Evolutionary conservation across 2,113 vertebrate genomes (phyloP).

Genomic region (Herpetotheres cachinnans): DNA sequence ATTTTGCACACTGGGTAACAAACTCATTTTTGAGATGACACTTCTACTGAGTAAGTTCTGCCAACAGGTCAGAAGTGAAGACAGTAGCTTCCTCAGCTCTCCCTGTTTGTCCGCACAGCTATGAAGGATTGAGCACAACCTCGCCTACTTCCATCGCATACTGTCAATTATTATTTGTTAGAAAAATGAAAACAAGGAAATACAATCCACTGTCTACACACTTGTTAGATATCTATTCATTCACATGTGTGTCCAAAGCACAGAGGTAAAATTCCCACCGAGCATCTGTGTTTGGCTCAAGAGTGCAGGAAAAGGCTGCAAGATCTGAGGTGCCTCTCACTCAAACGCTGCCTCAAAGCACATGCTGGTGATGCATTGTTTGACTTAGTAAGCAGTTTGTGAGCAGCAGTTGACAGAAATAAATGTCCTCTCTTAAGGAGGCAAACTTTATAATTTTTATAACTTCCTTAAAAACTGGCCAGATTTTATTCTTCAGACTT

Average conservation of each 20-base stretch:
- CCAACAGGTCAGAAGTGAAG: not conserved
- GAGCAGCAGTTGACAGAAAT: not conserved
- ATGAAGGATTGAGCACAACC: not conserved
- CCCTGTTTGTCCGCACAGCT: not conserved
- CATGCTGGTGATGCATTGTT: not conserved
- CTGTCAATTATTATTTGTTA: not conserved
- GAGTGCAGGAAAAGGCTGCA: not conserved
- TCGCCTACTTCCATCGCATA: not conserved
- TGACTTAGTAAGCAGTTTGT: not conserved
- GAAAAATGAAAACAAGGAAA: not conserved
- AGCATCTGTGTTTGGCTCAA: not conserved
- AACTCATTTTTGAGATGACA: too few species aligned
- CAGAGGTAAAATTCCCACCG: not conserved
- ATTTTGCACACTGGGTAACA: too few species aligned
- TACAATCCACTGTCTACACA: not conserved
- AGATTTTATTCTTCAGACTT: not conserved
- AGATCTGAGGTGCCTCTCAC: not conserved
- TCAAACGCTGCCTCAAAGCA: not conserved
- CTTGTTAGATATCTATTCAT: not conserved
- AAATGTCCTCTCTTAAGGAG: not conserved
- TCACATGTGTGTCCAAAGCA: not conserved
- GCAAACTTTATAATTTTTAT: not conserved
- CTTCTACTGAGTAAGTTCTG: not conserved
- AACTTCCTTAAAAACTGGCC: not conserved
- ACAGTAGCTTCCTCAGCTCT: not conserved